Percentiles rank a stretch among this genome's conserved stretches.
Evolutionary conservation across 2,888 invertebrate genomes (phyloP).

Genomic region (Megaustenia siamemsis): DNA sequence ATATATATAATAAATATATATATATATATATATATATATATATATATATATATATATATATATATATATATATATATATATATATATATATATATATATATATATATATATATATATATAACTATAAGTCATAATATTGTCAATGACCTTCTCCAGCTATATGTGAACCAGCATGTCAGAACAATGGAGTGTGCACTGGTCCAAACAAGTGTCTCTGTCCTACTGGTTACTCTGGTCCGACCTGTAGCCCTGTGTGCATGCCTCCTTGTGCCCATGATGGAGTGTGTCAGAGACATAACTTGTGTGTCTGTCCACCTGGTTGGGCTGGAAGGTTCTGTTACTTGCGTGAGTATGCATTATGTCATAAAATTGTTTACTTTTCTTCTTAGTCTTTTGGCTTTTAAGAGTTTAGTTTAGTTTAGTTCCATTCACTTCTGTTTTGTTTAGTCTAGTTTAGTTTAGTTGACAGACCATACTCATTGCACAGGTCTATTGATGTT

Average conservation of each 20-base stretch:
- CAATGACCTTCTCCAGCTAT: slow-evolving; percentile 26
- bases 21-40: too few relatives aligned
- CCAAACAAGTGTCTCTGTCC: slow-evolving; percentile 63
- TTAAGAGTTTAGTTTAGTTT: too few relatives aligned
- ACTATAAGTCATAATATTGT: too few relatives aligned
- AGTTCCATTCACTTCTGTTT: too few relatives aligned
- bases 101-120: too few relatives aligned
- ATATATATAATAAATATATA: too few relatives aligned
- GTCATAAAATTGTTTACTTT: background rate
- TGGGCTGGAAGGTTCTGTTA: slow-evolving; percentile 85
- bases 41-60: too few relatives aligned
- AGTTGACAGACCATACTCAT: too few relatives aligned
- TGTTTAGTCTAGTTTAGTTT: too few relatives aligned
- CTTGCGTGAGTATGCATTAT: slow-evolving; percentile 52
- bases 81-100: background rate
- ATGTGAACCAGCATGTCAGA: slow-evolving; percentile 54
- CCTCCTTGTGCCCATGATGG: slow-evolving; percentile 90
- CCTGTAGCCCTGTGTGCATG: slow-evolving; percentile 62
- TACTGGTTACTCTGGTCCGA: slow-evolving; percentile 62
- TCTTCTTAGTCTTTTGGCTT: background rate
- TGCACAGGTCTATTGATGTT: too few relatives aligned
- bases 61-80: too few relatives aligned
- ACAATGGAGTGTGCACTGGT: slow-evolving; percentile 50
- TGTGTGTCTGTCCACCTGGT: slow-evolving; percentile 93
- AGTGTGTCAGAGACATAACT: slow-evolving; percentile 95